Percentiles rank a stretch among this genome's conserved stretches.
Evolutionary conservation across 2,797 vertebrate species (phyloP).

Genomic region (Acanthornis magna): DNA sequence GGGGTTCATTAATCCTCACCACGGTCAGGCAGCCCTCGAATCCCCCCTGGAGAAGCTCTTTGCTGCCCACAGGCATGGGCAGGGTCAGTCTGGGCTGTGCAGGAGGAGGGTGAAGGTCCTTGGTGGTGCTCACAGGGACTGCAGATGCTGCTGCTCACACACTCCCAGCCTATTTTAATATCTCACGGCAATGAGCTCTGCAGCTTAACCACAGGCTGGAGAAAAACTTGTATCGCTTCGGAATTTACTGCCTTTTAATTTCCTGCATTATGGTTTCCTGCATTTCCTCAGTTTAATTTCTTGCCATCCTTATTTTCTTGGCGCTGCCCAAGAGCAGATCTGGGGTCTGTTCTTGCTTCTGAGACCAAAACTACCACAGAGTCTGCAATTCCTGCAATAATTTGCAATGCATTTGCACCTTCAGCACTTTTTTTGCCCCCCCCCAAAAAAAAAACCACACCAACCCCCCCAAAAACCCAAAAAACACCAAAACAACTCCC

Average conservation of each 20-base stretch:
- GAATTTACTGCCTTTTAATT: constrained; percentile 53
- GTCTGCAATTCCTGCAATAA: neutral
- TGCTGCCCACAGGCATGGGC: neutral
- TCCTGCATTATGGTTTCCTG: constrained; percentile 42
- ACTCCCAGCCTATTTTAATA: neutral
- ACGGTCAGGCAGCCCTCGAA: rapidly evolving
- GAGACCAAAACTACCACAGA: neutral
- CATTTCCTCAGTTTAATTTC: constrained; percentile 32
- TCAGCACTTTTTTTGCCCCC: rapidly evolving
- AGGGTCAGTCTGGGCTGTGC: neutral
- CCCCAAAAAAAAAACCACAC: neutral
- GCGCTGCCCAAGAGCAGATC: neutral
- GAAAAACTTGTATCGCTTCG: neutral
- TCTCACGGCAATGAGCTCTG: constrained; percentile 5
- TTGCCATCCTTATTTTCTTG: neutral
- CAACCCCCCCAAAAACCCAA: rapidly evolving
- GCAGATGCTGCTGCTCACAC: neutral
- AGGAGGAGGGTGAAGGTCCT: neutral
- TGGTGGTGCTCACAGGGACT: neutral
- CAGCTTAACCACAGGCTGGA: constrained; percentile 9
- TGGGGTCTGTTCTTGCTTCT: neutral
- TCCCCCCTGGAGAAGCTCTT: neutral
- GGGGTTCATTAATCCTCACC: neutral
- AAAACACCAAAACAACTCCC: neutral
- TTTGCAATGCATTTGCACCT: neutral